Base-by-base conservation (phyloP, 2,113 vertebrate species). In the Dasyprocta punctata region DNA sequence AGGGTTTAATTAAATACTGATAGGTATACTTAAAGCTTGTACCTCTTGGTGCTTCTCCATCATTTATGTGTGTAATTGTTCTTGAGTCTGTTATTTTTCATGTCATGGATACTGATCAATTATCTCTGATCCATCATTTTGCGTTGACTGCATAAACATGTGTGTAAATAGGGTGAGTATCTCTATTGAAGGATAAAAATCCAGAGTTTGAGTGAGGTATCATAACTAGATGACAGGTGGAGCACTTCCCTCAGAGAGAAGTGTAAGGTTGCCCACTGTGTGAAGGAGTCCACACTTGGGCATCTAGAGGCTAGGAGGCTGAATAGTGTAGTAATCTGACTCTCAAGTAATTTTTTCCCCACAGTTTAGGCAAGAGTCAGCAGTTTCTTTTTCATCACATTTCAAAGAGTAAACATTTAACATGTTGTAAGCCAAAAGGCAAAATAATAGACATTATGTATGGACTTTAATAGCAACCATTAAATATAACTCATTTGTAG, bases 361-460 rank as follows among this genome's bases (percentile, higher is more conserved):
- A 28, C 6, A 36, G 7, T 17, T 1, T 82, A 95, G 22, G 73
- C 26, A 89, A 65, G 12, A 47, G 26, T 77, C 41, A 82, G 17
- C 38, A 90, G 13, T n/a, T 73, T 16, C 14, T 38, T 86, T 97
- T 88, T 33, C 33, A 30, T 52, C 3, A 85, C 2, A 3, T 92
- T 87, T 26, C n/a, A 61, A 44, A 30, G 24, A 89, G 33, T 65
- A 92, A 83, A 87, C 81, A 90, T 88, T 95, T 90, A 63, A 36
- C 26, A 5, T 13, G 67, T 94, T 83, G 10, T 24, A 49, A 44
- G 11, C 2, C 44, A 88, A 82, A 16, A 86, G 16, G 49, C 58
- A 84, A 96, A 96, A 81, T 17, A 69, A 3, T 41, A 30, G 30
- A 20, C 36, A 69, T 78, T 86, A 13, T 61, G 19, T n/a, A 84